Base-by-base conservation (phyloP, 2,888 invertebrate species). In the Lymantria monacha region DNA sequence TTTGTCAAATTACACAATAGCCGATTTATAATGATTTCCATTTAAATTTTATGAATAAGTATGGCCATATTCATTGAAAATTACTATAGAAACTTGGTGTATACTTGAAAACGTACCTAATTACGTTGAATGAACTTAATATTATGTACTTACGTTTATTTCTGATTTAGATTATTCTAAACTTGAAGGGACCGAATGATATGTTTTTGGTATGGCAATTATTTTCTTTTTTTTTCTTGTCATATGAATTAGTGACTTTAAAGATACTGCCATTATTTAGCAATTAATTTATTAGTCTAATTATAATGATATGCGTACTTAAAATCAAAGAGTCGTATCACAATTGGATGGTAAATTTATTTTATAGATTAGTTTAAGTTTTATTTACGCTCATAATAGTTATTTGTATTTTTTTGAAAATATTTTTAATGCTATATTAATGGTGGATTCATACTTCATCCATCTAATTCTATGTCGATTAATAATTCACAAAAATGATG, bases 211-310 rank as follows among this genome's bases (percentile, higher is more conserved):
- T n/a, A 38, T 38, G n/a, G 38, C 38, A 38, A 38, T 38, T 38
- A 38, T n/a, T 38, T 33, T 33, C 1, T 33, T 33, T 5, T 33
- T 10, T 33, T 33, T 10, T 33, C 1, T 33, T 33, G 9, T 33
- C 33, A 2, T 33, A 10, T 33, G 7, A 33, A 33, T 10, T 33
- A 33, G 33, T 38, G 9, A 12, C 30, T 22, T 40, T 41, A 30
- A 13, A 42, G 42, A 36, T 52, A 52, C 52, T 53, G 52, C 52
- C 52, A 53, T 52, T 48, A 42, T 53, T 49, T 53, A 46, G 43
- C 31, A 41, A 41, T 44, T 49, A 30, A 45, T 40, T 43, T 36
- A 30, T 42, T 37, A 48, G 31, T 41, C 12, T 38, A 33, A 38
- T 42, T 41, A 44, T 10, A n/a, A 9, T 44, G 44, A 30, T 30